Evolutionary conservation across 2,888 invertebrate species (phyloP).

Genomic region (Eilema sororculum): DNA sequence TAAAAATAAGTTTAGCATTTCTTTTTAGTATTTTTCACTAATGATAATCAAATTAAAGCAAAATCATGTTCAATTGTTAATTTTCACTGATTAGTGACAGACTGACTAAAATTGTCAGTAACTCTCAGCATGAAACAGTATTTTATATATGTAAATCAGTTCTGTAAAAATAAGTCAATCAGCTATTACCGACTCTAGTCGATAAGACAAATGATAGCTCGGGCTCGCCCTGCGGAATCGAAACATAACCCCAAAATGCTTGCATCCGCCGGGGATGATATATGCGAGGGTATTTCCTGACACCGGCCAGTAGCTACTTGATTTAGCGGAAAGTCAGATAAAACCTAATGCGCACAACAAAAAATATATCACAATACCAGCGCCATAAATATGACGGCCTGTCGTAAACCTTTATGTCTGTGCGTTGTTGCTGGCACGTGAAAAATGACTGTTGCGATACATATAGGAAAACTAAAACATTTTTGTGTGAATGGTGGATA

Average conservation of each 20-base stretch:
- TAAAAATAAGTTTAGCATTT: conserved; percentile 23
- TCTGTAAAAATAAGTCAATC: conserved; percentile 62
- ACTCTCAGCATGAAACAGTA: neutral
- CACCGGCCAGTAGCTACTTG: conserved; percentile 87
- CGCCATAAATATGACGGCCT: conserved; percentile 86
- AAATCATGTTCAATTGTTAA: no score
- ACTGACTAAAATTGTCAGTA: neutral
- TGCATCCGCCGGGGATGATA: conserved; percentile 81
- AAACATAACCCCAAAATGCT: conserved; percentile 82
- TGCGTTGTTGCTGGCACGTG: conserved; percentile 83
- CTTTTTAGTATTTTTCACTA: conserved; percentile 9
- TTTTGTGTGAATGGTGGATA: conserved; percentile 59
- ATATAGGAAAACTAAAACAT: conserved; percentile 63
- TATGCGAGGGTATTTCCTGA: conserved; percentile 85
- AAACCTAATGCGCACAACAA: conserved; percentile 87
- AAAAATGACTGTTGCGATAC: conserved; percentile 81
- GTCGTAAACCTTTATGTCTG: conserved; percentile 87
- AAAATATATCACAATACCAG: conserved; percentile 86
- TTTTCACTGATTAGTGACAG: neutral
- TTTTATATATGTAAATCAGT: conserved; percentile 10
- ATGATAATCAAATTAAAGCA: neutral
- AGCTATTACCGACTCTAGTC: conserved; percentile 62
- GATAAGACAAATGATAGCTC: conserved; percentile 76
- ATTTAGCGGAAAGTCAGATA: conserved; percentile 87
- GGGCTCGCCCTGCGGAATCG: conserved; percentile 71